Conservation (phyloP, 2,113 vertebrate genomes). For the Anoura caudifer region DNA sequence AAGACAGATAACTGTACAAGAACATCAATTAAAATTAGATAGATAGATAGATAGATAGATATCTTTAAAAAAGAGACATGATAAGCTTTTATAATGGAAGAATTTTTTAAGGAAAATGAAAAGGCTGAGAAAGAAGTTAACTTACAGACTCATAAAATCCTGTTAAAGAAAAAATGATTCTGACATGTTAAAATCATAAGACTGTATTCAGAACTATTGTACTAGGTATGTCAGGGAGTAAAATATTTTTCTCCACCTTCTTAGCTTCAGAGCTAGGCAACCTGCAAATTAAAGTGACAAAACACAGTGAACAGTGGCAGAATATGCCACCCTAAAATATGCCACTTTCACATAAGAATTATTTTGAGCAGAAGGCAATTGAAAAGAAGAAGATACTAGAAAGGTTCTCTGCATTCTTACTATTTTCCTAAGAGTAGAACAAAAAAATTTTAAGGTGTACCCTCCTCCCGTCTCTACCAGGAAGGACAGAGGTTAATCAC, state of each 20-base stretch:
- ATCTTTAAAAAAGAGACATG: neutral
- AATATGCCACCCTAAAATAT: neutral
- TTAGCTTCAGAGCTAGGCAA: neutral
- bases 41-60: no score
- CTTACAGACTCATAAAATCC: neutral
- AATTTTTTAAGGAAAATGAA: neutral
- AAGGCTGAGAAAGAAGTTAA: neutral
- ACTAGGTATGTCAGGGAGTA: neutral
- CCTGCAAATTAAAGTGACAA: neutral
- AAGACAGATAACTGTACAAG: no score
- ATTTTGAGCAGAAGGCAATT: neutral
- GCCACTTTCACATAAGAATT: neutral
- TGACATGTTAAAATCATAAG: neutral
- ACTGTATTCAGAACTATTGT: neutral
- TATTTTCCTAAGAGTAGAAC: neutral
- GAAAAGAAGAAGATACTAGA: neutral
- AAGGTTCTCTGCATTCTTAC: neutral
- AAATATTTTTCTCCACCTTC: neutral
- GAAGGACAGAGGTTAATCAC: neutral
- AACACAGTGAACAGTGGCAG: neutral
- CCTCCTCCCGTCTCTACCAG: neutral
- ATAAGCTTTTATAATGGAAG: neutral
- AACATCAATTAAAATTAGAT: no score
- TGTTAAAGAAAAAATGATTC: neutral
- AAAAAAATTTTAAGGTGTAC: neutral